Evolutionary conservation across 2,888 invertebrate genomes (phyloP), one percentile per base, ranked within the genome.

Genomic region (Pachydiplax longipennis): DNA sequence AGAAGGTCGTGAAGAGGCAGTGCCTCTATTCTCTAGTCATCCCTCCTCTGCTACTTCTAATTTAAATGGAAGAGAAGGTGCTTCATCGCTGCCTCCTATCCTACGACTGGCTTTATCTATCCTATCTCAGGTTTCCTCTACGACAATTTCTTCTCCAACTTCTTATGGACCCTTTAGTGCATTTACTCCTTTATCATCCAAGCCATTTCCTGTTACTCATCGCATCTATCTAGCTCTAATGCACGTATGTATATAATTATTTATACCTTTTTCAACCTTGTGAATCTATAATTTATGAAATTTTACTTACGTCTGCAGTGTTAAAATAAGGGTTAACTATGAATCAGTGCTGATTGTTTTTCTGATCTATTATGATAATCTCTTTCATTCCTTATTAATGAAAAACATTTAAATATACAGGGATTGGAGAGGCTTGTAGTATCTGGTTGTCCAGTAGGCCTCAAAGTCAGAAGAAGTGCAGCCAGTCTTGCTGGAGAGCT

Each of bases 391-490:
- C 91, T 93, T 95, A 53, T 15, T 53, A 18, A 53, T 53, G 18
- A 18, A 53, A 53, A 53, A 53, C 15, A 18, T 53, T 13, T 53
- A 18, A 53, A 53, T 18, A 53, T 18, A 3, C 53, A 96, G 95
- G 97, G 97, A 65, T 94, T 97, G 91, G 97, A 97, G 94, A 94
- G 97, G 92, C 94, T 97, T 91, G 95, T 97, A 90, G 92, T 94
- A 48, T 93, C 94, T 1, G 93, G 93, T 91, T 87, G 58, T 12
- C 93, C 92, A 81, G 94, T 96, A 90, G 94, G 95, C 82, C 95
- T 95, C 91, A 95, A 95, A 92, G 94, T 96, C 91, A 95, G 95
- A 80, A 96, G 96, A 93, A 95, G 95, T 94, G 95, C 97, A 92
- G 95, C 96, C 92, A 96, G 96, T 94, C 94, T 97, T 91, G 95